Percentiles rank a stretch among this genome's conserved stretches.
These are phyloP conservation scores for Pangasius krempfi DNA, from an alignment of 2,797 vertebrate genomes.

Conservation along the genomic window DNA sequence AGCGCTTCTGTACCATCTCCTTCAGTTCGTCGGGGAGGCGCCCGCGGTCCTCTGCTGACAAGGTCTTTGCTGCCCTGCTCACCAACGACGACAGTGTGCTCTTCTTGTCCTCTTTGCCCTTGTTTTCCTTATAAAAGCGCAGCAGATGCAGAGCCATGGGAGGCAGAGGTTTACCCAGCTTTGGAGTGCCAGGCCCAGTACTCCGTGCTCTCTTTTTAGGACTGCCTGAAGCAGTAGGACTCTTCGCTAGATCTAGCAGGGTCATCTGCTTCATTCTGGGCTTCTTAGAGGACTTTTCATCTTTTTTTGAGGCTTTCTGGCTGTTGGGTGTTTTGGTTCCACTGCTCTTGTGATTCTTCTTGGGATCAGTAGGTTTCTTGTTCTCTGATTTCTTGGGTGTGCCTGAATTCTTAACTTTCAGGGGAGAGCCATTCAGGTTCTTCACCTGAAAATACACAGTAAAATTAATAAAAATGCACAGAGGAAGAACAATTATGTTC, in stretches of 20 bases:
- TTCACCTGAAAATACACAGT: constrained; percentile 67
- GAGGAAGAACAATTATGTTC: not conserved
- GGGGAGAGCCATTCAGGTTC: constrained; percentile 87
- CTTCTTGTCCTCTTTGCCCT: constrained; percentile 91
- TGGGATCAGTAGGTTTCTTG: constrained; percentile 72
- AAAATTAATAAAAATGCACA: not conserved
- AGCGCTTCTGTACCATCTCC: constrained; percentile 89
- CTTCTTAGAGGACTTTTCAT: constrained; percentile 82
- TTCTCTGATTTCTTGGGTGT: constrained; percentile 76
- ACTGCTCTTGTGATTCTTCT: constrained; percentile 73
- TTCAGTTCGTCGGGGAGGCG: constrained; percentile 89
- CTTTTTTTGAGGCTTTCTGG: constrained; percentile 87
- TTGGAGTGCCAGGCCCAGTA: constrained; percentile 77
- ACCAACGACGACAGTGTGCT: constrained; percentile 87
- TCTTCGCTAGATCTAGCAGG: constrained; percentile 89
- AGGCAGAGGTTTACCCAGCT: constrained; percentile 88
- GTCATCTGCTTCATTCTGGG: constrained; percentile 97
- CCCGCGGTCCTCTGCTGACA: constrained; percentile 85
- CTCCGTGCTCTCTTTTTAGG: constrained; percentile 79
- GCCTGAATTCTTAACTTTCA: constrained; percentile 91
- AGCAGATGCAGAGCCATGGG: constrained; percentile 93
- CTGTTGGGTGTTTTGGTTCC: constrained; percentile 79
- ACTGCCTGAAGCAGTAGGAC: constrained; percentile 70
- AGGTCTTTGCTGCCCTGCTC: constrained; percentile 87
- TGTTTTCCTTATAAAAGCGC: constrained; percentile 94